Evolutionary conservation across 23 tunicate genomes (phyloP).

Genomic region (Clavelina lepadiformis): DNA sequence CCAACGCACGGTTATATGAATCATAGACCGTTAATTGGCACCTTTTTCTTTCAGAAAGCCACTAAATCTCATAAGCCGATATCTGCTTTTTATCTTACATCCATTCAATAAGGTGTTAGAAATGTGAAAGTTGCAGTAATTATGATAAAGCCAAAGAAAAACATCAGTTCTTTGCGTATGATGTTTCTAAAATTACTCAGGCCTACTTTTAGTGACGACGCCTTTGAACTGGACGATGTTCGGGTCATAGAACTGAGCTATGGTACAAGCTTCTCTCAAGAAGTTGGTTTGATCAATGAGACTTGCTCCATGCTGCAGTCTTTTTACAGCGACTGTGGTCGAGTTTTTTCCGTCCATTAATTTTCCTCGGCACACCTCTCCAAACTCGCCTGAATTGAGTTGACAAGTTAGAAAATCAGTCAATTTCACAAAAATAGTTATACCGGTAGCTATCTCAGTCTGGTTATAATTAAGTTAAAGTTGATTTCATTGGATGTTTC

Average conservation of each 20-base stretch:
- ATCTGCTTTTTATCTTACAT: no score
- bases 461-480: no score
- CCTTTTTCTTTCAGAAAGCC: no score
- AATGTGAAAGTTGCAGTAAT: no score
- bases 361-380: constrained; percentile 79
- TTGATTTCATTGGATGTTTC: neutral
- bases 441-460: no score
- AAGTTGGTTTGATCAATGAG: constrained; percentile 81
- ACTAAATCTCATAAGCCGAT: no score
- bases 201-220: constrained; percentile 85
- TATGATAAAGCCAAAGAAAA: neutral
- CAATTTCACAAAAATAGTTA: no score
- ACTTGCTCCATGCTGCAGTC: constrained; percentile 65
- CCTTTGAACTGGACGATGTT: constrained; percentile 88
- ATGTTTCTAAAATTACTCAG: neutral
- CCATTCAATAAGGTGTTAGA: no score
- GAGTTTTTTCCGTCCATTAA: constrained; percentile 29
- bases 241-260: constrained; percentile 80
- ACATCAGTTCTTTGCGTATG: neutral
- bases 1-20: no score
- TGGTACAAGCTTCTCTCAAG: constrained; percentile 81
- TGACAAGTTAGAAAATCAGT: no score
- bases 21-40: no score
- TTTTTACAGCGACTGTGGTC: constrained; percentile 70
- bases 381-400: constrained; percentile 96